Evolutionary conservation across 2,888 invertebrate genomes (phyloP), one percentile per base, ranked within the genome.

Genomic region (Saturnia pavonia): DNA sequence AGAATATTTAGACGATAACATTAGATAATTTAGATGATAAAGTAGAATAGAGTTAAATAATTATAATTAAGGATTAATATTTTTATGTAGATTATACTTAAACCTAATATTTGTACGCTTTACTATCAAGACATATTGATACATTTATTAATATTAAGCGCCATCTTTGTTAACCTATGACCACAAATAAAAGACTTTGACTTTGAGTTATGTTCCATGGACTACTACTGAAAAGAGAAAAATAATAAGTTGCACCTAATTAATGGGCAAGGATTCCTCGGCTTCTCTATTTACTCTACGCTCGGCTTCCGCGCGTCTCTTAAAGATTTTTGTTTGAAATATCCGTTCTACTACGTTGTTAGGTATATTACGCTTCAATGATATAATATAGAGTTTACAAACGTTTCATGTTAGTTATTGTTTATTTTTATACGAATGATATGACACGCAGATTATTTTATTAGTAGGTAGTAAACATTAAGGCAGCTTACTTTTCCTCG

Each of bases 401-500:
- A 48, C 3, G 6, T 7, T 48, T 19, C 7, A 54, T 22, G n/a
- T 8, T 11, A 54, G 2, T 9, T 54, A 2, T 22, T n/a, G 11
- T 54, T 7, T 12, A 22, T 11, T 1, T 54, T 11, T 22, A 27
- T 12, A 60, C 25, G 4, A n/a, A 63, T 12, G 25, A 63, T 19
- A 7, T 34, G 40, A 40, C 65, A 22, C 19, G n/a, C n/a, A 9
- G 16, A 65, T 65, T 19, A 19, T 40, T 40, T n/a, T 65, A 14
- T 65, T 40, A 65, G 11, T 65, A 65, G 40, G 9, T 65, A 65
- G 40, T 65, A n/a, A 40, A n/a, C 19, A 40, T 65, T 34, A 65
- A 40, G n/a, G 40, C 40, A 40, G 65, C 40, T 65, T 40, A 65
- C 65, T 60, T 60, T 60, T 60, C 57, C 27, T 43, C 40, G 70